These are phyloP conservation scores for Bucorvus abyssinicus DNA, from an alignment of 2,797 vertebrate genomes.

Conservation along the genomic window DNA sequence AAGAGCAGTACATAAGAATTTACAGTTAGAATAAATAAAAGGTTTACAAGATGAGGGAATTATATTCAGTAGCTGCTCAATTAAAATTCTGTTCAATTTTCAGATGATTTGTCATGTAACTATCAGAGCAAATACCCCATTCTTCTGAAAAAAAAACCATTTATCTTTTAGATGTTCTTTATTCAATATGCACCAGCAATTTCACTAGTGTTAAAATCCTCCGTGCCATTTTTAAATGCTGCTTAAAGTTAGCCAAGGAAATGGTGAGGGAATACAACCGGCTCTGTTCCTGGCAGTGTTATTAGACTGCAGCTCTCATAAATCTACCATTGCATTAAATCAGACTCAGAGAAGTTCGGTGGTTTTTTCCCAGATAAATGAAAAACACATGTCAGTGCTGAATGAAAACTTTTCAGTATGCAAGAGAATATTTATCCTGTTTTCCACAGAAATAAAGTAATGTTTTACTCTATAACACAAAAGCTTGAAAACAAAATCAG, in stretches of 20 bases:
- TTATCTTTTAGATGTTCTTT: background rate
- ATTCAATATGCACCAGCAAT: background rate
- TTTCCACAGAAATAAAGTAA: background rate
- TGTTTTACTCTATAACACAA: background rate
- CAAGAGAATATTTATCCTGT: background rate
- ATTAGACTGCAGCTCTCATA: background rate
- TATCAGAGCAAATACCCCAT: background rate
- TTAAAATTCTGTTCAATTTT: conserved; percentile 11
- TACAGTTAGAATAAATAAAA: conserved; percentile 21
- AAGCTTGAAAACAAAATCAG: background rate
- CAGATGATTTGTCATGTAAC: background rate
- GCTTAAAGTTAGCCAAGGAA: background rate
- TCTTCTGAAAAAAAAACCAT: background rate
- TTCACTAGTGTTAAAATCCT: background rate
- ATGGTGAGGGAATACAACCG: background rate
- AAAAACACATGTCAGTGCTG: background rate
- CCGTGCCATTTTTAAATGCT: background rate
- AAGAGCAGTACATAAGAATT: background rate
- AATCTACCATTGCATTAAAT: background rate
- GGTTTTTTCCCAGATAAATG: background rate
- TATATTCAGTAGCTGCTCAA: background rate
- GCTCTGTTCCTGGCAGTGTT: background rate
- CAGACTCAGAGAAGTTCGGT: background rate
- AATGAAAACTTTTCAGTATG: background rate
- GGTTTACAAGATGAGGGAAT: background rate